Evolutionary conservation across 2,797 vertebrate genomes (phyloP), one percentile per base, ranked within the genome.

Genomic region (Arctocebus calabarensis): DNA sequence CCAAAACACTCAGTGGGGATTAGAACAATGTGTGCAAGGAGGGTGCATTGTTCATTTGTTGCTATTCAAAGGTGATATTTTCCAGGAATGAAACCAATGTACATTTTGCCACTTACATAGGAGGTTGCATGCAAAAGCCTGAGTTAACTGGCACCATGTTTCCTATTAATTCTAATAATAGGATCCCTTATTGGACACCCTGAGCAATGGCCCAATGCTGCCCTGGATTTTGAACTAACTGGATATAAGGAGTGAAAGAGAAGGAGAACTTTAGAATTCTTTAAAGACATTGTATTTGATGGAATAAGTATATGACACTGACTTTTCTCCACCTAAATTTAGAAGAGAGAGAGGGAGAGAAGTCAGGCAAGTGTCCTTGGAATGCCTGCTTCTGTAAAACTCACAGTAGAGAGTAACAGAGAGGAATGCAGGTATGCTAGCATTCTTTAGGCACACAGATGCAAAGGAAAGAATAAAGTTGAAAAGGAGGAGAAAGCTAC

Each of bases 51-150:
- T 34, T 37, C 61, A 32, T 5, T 62, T 94, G 84, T 88, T 79
- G 68, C 75, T 75, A 88, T 88, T 45, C 79, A 81, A 88, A 34
- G 92, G 5, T 14, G 32, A 25, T 88, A 34, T 91, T 93, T 93
- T 84, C 45, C 40, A 84, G 43, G 52, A 88, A 84, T 88, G 52
- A 94, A 45, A 89, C 45, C 59, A 68, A n/a, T 52, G 59, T 64
- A 40, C n/a, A 40, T 71, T 85, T 94, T 88, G 45, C 43, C 37
- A 77, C 25, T 85, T 85, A 70, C 3, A 52, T 61, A 40, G 37
- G 78, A 95, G 95, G 59, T 12, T 82, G 20, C 34, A 40, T 84
- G 19, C 64, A 32, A 78, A 96, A 94, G 75, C 14, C 59, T 25
- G 34, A 88, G 68, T 71, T 75, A 85, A 91, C 29, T 88, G 22